Conservation (phyloP, 2,797 vertebrate species). For the Hydrolagus colliei region DNA sequence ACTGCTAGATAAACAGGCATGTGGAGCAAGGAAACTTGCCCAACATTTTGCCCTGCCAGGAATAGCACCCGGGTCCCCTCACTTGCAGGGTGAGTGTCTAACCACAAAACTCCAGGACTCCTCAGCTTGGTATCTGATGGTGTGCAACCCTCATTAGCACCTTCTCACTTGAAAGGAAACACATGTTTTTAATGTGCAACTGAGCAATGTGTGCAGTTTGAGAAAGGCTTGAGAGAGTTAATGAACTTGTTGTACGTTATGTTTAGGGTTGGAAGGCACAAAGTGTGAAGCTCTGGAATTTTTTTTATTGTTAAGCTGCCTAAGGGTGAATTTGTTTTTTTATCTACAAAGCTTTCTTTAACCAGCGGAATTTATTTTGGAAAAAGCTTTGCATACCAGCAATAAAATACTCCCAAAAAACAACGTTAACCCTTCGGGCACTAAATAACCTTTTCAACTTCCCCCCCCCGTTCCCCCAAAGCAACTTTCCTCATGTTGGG, state of each 20-base stretch:
- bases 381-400: slow-evolving; percentile 1
- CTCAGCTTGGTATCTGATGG: too few relatives aligned
- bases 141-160: too few relatives aligned
- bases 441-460: neutral
- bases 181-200: too few relatives aligned
- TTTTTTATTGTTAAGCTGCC: neutral
- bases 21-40: too few relatives aligned
- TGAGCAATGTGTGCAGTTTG: too few relatives aligned
- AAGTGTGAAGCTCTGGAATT: too few relatives aligned
- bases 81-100: too few relatives aligned
- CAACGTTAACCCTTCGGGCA: neutral
- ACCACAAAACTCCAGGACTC: too few relatives aligned
- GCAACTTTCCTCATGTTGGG: too few relatives aligned
- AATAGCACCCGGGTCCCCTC: too few relatives aligned
- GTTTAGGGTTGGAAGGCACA: neutral
- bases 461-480: neutral
- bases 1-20: too few relatives aligned
- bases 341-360: neutral
- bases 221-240: neutral
- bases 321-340: neutral
- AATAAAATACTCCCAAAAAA: neutral
- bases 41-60: too few relatives aligned
- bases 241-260: neutral
- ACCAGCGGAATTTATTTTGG: neutral
- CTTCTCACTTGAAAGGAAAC: neutral